Percentiles rank a stretch among this genome's conserved stretches.
Evolutionary conservation across 2,113 vertebrate species (phyloP).

Genomic region (Danionella cerebrum): DNA sequence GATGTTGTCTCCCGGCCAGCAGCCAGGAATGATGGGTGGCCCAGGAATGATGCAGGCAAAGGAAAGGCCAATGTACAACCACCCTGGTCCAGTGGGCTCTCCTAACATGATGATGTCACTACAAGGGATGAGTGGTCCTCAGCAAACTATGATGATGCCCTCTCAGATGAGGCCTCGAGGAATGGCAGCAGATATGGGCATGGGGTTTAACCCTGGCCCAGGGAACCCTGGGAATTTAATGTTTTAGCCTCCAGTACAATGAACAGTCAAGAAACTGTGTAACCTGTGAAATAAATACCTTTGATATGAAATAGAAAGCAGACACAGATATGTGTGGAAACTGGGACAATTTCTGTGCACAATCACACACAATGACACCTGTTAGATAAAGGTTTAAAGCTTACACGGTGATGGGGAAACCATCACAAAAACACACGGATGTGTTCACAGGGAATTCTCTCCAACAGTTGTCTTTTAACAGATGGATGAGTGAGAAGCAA

Average conservation of each 20-base stretch:
- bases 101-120: slow-evolving; percentile 99
- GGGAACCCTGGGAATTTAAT: slow-evolving; percentile 96
- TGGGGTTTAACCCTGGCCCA: slow-evolving; percentile 96
- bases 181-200: slow-evolving; percentile 86
- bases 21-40: slow-evolving; percentile 78
- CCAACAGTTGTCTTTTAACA: slow-evolving; percentile 22
- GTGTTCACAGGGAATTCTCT: slow-evolving; percentile 30
- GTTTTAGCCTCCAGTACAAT: slow-evolving; percentile 67
- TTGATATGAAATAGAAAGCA: slow-evolving; percentile 23
- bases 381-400: slow-evolving; percentile 17
- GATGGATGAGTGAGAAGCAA: slow-evolving; percentile 14
- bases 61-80: slow-evolving; percentile 80
- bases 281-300: slow-evolving; percentile 34
- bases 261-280: slow-evolving; percentile 24
- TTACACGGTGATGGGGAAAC: slow-evolving; percentile 6
- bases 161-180: slow-evolving; percentile 95
- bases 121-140: slow-evolving; percentile 96
- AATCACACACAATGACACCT: slow-evolving; percentile 6
- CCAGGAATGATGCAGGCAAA: slow-evolving; percentile 92
- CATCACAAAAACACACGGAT: slow-evolving; percentile 29
- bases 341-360: slow-evolving; percentile 20
- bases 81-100: slow-evolving; percentile 90
- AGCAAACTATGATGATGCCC: slow-evolving; percentile 99
- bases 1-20: slow-evolving; percentile 92
- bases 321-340: slow-evolving; percentile 20